phyloP scores from a whole-genome alignment of 2,797 vertebrate genomes.

The Microhierax caerulescens region DNA sequence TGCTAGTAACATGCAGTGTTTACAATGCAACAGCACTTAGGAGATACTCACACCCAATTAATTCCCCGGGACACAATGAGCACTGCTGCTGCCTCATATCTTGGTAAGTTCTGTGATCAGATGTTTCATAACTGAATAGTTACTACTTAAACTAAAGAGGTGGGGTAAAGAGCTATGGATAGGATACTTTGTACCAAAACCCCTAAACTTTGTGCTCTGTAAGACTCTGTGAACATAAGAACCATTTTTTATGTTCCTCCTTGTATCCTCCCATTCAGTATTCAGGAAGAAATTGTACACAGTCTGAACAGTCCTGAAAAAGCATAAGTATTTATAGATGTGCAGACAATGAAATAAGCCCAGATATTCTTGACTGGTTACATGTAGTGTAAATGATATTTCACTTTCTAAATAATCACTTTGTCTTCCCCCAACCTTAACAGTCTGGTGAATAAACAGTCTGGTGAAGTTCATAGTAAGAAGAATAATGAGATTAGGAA shows the following conservation, averaged over 20 bases:
- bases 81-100: not conserved
- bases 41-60: not conserved
- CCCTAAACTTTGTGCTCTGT: rapidly evolving
- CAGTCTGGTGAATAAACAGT: not conserved
- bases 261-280: not conserved
- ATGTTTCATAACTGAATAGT: not conserved
- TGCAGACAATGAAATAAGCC: not conserved
- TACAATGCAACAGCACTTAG: not conserved
- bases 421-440: not conserved
- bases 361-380: not conserved
- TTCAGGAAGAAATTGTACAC: not conserved
- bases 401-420: not conserved
- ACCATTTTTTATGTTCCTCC: not conserved
- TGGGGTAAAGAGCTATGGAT: not conserved
- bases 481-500: not conserved
- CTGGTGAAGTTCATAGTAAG: not conserved
- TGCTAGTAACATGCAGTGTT: not conserved
- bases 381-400: not conserved
- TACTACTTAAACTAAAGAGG: not conserved
- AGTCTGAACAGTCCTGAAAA: not conserved
- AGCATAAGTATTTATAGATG: not conserved
- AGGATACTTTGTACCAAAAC: not conserved
- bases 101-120: not conserved
- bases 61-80: not conserved
- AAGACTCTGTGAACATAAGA: not conserved